Evolutionary conservation across 2,888 invertebrate genomes (phyloP), one percentile per base, ranked within the genome.

Genomic region (Euplexia lucipara): DNA sequence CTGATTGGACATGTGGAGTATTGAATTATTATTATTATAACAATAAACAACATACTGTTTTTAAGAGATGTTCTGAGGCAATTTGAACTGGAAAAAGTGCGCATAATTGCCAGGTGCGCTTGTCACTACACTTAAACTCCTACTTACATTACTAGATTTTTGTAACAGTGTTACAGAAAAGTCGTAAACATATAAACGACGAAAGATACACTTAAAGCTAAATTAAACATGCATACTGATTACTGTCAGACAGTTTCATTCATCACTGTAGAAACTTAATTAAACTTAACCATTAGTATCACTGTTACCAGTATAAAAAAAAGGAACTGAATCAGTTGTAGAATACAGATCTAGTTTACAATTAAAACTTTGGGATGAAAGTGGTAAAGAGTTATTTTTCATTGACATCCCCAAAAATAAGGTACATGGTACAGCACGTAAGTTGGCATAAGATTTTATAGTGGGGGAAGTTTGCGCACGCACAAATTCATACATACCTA

Each of bases 301-400:
- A 94, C 94, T 93, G 89, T 86, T 88, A 90, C 90, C 91, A 91
- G 90, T 90, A 90, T 82, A 86, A 86, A 79, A 90, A 92, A 79
- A 90, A 92, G 92, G 93, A 94, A 93, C 93, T 93, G 86, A 90
- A 89, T 83, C 81, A 84, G 85, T 85, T 81, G 79, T 78, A 77
- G 67, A 81, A 78, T 70, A 83, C 88, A 90, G 88, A 90, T 90
- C 88, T 89, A 77, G 63, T 65, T 78, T 62, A 58, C 26, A 66
- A 47, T 52, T 73, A 45, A 71, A 61, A 72, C 71, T 80, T 73
- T 68, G 70, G 68, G 73, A 57, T 57, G 52, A 10, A 51, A 64
- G 51, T 54, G 45, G 53, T 53, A 45, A 45, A 56, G 63, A 66
- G 56, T 47, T 41, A 26, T 47, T 48, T 54, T 48, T 14, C 49